Evolutionary conservation across 2,113 vertebrate species (phyloP).

Genomic region (Origma solitaria): DNA sequence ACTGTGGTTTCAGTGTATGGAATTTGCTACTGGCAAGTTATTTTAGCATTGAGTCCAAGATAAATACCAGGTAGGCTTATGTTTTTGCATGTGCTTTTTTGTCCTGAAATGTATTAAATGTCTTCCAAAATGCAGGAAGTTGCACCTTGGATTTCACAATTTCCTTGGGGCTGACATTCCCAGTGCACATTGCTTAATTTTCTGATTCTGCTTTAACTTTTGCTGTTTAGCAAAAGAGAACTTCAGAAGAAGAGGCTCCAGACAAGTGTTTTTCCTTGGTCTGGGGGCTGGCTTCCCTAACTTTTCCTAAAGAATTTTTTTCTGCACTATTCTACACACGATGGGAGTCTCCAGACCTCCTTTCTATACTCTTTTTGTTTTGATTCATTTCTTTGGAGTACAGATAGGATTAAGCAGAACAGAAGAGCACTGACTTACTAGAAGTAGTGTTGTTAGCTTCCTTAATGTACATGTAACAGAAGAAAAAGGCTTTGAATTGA

Average conservation of each 20-base stretch:
- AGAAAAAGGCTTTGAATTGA: background rate
- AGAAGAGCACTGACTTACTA: background rate
- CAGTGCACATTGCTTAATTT: background rate
- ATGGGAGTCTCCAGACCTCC: background rate
- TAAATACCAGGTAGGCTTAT: conserved; percentile 53
- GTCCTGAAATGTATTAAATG: conserved; percentile 46
- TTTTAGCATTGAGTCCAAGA: conserved; percentile 54
- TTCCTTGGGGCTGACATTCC: background rate
- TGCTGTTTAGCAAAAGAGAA: background rate
- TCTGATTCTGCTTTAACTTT: background rate
- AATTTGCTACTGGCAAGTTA: conserved; percentile 71
- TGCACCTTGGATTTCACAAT: conserved; percentile 48
- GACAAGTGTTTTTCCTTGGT: background rate
- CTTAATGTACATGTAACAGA: background rate
- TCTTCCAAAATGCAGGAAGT: conserved; percentile 45
- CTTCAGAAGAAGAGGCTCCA: background rate
- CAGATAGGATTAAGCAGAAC: background rate
- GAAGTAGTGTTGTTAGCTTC: background rate
- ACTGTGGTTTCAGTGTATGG: conserved; percentile 58
- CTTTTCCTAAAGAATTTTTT: background rate
- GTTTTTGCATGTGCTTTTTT: conserved; percentile 54
- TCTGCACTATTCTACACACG: background rate
- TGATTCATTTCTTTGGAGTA: background rate
- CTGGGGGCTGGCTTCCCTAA: background rate
- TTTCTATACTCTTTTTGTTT: background rate